Percentiles rank a stretch among this genome's conserved stretches.
These are phyloP conservation scores for Edolisoma coerulescens DNA, from an alignment of 2,113 vertebrate species.

Conservation along the genomic window DNA sequence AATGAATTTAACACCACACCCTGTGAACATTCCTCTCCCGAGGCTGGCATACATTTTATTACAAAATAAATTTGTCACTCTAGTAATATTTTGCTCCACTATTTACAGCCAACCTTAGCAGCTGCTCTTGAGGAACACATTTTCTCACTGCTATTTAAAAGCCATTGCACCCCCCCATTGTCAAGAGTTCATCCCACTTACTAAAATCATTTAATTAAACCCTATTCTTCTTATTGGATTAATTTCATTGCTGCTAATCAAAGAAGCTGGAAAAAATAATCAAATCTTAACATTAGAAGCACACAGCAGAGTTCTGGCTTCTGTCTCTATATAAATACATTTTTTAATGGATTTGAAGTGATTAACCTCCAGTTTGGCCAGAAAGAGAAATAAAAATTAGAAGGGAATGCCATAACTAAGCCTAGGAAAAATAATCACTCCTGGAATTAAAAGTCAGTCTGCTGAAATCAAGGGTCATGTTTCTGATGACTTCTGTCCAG, in stretches of 20 bases:
- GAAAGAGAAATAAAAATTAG: not conserved
- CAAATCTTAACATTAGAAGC: not conserved
- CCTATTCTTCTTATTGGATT: not conserved
- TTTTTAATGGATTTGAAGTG: not conserved
- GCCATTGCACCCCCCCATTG: not conserved
- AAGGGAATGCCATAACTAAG: not conserved
- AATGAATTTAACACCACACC: not conserved
- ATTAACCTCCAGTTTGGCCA: not conserved
- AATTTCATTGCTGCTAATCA: not conserved
- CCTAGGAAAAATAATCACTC: not conserved
- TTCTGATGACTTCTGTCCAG: not conserved
- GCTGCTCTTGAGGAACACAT: not conserved
- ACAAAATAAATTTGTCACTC: not conserved
- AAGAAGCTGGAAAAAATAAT: not conserved
- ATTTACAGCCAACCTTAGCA: not conserved
- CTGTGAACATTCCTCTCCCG: not conserved
- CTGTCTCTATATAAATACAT: not conserved
- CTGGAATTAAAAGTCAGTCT: not conserved
- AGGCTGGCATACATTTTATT: not conserved
- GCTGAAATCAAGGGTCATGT: not conserved
- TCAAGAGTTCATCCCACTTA: not conserved
- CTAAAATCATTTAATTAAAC: conserved; percentile 16
- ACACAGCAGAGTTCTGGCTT: not conserved
- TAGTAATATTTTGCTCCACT: not conserved
- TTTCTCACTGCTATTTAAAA: not conserved